phyloP scores from a whole-genome alignment of 2,888 invertebrate species.

The Spilosoma lubricipeda region DNA sequence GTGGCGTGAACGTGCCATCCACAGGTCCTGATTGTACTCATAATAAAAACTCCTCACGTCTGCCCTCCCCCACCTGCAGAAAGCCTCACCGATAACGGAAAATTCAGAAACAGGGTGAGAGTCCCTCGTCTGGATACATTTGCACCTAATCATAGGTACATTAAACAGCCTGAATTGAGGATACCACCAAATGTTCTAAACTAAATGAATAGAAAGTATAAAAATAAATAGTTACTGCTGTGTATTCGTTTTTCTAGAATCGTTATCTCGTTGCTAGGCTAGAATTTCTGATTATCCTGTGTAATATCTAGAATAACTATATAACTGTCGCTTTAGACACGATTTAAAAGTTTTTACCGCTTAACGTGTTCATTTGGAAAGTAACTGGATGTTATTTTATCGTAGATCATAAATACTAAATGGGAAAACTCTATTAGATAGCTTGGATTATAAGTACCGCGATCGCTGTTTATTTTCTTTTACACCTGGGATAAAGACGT shows the following conservation, averaged over 20 bases:
- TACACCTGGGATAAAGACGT: neutral
- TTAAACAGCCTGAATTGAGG: neutral
- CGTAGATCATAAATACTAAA: neutral
- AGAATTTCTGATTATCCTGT: neutral
- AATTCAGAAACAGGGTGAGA: slow-evolving; percentile 48
- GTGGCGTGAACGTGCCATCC: slow-evolving; percentile 63
- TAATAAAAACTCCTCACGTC: slow-evolving; percentile 78
- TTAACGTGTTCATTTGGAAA: neutral
- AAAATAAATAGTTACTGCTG: neutral
- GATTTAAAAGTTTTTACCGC: neutral
- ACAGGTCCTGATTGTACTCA: slow-evolving; percentile 74
- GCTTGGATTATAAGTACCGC: neutral
- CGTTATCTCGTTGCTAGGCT: neutral
- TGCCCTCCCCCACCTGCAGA: slow-evolving; percentile 51
- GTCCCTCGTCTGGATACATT: slow-evolving; percentile 35
- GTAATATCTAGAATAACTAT: neutral
- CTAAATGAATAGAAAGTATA: neutral
- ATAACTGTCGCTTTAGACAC: neutral
- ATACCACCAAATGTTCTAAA: neutral
- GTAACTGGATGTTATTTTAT: neutral
- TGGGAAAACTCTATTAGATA: neutral
- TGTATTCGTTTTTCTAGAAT: neutral
- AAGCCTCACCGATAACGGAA: slow-evolving; percentile 54
- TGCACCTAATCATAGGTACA: slow-evolving; percentile 29
- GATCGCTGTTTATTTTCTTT: neutral